Evolutionary conservation across 2,797 vertebrate genomes (phyloP).

Genomic region (Peromyscus nudipes): DNA sequence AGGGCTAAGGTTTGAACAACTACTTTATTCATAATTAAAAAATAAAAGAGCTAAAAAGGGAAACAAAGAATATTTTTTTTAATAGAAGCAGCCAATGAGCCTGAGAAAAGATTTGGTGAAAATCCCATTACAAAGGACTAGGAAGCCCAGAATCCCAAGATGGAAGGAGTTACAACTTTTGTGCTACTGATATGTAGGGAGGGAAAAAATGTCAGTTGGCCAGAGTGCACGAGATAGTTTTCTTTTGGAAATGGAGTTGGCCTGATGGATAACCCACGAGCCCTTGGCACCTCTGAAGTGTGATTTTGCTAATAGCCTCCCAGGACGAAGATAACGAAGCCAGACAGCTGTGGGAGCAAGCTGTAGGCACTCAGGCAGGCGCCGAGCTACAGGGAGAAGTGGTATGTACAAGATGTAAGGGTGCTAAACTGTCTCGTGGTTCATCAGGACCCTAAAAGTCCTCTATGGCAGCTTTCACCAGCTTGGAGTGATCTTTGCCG

Average conservation of each 20-base stretch:
- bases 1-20: conserved; percentile 1
- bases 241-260: conserved; percentile 72
- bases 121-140: conserved; percentile 44
- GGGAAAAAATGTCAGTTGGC: conserved; percentile 61
- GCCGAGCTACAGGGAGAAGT: neutral
- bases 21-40: conserved; percentile 21
- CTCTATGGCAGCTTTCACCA: conserved; percentile 35
- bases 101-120: conserved; percentile 60
- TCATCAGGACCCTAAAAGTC: conserved; percentile 26
- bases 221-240: conserved; percentile 56
- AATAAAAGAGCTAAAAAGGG: neutral
- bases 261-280: conserved; percentile 52
- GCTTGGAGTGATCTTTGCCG: conserved; percentile 61
- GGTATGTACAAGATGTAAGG: neutral
- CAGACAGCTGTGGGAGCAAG: conserved; percentile 9
- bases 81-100: conserved; percentile 39
- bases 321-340: conserved; percentile 36
- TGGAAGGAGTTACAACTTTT: conserved; percentile 52
- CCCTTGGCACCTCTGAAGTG: conserved; percentile 62
- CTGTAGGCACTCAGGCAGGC: neutral
- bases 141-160: conserved; percentile 26
- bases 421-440: conserved; percentile 7
- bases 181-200: conserved; percentile 31
- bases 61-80: conserved; percentile 50
- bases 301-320: conserved; percentile 44